Conservation (phyloP, 2,113 vertebrate species). For the Progne subis region DNA sequence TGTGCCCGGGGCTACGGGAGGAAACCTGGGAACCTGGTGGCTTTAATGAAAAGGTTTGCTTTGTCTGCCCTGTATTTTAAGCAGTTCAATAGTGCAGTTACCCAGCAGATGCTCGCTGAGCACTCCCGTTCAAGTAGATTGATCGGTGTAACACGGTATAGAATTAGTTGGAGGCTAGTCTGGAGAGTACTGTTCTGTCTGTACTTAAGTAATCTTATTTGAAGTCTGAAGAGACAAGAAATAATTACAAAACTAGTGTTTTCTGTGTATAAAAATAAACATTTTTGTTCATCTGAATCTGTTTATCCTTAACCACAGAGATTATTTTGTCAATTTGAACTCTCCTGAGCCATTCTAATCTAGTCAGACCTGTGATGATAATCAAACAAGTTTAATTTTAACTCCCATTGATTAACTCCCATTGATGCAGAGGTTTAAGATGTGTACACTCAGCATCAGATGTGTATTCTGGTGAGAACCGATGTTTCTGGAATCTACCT, state of each 20-base stretch:
- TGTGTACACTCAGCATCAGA: neutral
- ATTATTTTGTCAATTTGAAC: neutral
- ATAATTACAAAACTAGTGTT: neutral
- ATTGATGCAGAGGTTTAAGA: neutral
- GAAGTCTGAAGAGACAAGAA: neutral
- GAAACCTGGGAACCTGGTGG: neutral
- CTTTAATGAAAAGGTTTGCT: neutral
- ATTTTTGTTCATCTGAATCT: neutral
- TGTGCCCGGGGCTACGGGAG: neutral
- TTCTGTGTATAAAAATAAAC: neutral
- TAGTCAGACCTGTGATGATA: neutral
- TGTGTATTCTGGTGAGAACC: neutral
- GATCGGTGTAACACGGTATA: neutral
- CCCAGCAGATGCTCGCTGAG: neutral
- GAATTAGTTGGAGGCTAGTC: neutral
- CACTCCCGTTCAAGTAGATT: neutral
- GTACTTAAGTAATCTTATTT: neutral
- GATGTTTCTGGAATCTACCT: neutral
- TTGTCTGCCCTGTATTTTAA: neutral
- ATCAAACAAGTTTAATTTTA: neutral
- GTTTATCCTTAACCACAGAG: neutral
- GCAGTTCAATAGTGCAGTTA: neutral
- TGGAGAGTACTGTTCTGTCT: neutral
- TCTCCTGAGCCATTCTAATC: neutral
- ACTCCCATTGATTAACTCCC: neutral